Base-by-base conservation (phyloP, 1,140 invertebrate species). In the Philopotamus ludificatus region DNA sequence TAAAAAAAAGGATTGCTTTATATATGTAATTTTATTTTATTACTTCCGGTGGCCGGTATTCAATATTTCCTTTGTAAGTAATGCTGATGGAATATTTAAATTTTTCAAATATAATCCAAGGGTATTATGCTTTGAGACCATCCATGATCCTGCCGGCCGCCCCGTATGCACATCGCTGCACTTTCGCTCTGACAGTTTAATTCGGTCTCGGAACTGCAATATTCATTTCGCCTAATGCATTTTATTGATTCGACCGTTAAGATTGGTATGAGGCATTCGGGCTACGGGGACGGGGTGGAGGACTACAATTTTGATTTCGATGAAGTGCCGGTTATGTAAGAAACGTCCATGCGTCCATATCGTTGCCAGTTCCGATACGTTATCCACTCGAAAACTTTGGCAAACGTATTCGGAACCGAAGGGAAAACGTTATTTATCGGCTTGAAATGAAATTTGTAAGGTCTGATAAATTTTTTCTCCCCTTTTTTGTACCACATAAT, bases 361-460 rank as follows among this genome's bases (percentile, higher is more conserved):
- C 28, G 49, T 26, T 66, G 64, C 64, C 64, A 66, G 39, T 39
- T 12, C 15, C 20, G 57, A 66, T 66, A 16, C 34, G 64, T 66
- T 66, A 66, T 60, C 57, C 49, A 60, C 57, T 66, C 45, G 47
- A 26, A n/a, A 66, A 53, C 41, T 42, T 66, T 66, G 64, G 64
- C 64, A 61, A 66, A 54, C 57, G 47, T 39, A 22, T 63, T 54
- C 22, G 26, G 61, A 41, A 53, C 15, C 42, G 47, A 44, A 15
- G 10, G 26, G 16, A 23, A 49, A 16, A 23, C 16, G 26, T 41
- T 65, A 65, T 65, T 55, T 65, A 65, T 65, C 53, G 16, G 18
- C 4, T 16, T 47, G 18, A 47, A 15, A 47, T 7, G 10, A 47
- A 47, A 3, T 47, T 47, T 47, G 18, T 34, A 4, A 15, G 44